A percentile compares a stretch with the other conserved stretches of the same genome.
Conservation (phyloP, 2,797 vertebrate genomes). For the Buphagus erythrorhynchus region DNA sequence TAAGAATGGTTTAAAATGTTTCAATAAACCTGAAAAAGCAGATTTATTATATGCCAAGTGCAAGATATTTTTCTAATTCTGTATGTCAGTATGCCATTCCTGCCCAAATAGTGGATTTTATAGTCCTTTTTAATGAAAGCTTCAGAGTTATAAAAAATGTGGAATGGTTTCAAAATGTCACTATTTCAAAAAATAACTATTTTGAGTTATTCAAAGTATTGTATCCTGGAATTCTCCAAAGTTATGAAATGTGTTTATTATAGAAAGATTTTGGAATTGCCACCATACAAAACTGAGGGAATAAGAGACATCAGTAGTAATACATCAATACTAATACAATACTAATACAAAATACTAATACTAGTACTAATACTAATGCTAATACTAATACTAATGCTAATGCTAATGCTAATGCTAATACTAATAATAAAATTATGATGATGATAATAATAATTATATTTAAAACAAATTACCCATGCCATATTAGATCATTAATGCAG, state of each 20-base stretch:
- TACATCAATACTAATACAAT: too few species aligned
- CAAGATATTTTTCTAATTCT: neutral
- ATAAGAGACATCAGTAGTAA: neutral
- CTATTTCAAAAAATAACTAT: neutral
- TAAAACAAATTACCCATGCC: neutral
- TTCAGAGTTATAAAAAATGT: neutral
- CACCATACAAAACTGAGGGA: neutral
- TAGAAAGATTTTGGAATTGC: neutral
- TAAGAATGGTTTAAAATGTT: neutral
- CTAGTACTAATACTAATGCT: too few species aligned
- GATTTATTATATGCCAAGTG: neutral
- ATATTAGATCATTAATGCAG: neutral
- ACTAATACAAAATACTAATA: too few species aligned
- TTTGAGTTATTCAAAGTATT: neutral
- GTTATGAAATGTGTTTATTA: rapidly evolving
- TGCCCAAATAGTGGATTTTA: neutral
- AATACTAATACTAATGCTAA: too few species aligned
- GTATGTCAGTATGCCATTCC: neutral
- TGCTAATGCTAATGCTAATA: neutral
- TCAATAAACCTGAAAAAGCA: neutral
- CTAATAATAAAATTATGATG: neutral
- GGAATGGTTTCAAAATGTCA: neutral
- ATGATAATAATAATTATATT: neutral
- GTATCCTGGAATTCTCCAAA: neutral
- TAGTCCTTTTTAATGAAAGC: neutral